phyloP scores from a whole-genome alignment of 2,113 vertebrate species.

The Himantopus leucocephalus region DNA sequence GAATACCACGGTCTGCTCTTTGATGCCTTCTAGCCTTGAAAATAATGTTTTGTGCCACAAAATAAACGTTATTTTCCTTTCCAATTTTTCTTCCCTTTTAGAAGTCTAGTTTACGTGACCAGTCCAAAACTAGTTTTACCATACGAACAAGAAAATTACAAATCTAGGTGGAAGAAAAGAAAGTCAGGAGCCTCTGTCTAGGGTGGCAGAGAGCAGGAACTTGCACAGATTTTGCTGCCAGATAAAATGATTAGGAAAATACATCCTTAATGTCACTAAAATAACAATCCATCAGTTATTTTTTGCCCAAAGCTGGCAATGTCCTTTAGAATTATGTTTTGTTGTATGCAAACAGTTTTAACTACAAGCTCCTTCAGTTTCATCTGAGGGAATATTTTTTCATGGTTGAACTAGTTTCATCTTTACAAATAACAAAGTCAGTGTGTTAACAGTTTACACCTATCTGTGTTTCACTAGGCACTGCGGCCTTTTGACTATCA shows the following conservation, averaged over 20 bases:
- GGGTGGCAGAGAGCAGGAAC: background rate
- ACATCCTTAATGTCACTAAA: conserved; percentile 9
- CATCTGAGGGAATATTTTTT: background rate
- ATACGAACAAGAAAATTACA: background rate
- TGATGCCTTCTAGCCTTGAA: background rate
- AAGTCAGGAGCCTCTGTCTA: background rate
- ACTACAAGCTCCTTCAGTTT: background rate
- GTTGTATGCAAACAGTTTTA: background rate
- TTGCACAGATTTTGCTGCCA: background rate
- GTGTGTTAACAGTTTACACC: background rate
- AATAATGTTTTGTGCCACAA: background rate
- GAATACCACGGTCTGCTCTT: background rate
- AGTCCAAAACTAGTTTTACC: background rate
- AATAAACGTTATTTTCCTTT: background rate
- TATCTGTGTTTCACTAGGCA: background rate
- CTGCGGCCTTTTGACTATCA: background rate
- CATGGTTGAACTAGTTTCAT: background rate
- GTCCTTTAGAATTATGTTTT: conserved; percentile 28
- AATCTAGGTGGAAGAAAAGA: background rate
- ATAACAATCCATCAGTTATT: conserved; percentile 18
- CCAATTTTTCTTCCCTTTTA: background rate
- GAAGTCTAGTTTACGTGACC: background rate
- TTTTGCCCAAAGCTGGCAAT: conserved; percentile 25
- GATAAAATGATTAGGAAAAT: conserved; percentile 28
- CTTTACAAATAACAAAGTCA: background rate